Base-by-base conservation (phyloP, 2,797 vertebrate genomes). In the Hapalemur alaotrensis region DNA sequence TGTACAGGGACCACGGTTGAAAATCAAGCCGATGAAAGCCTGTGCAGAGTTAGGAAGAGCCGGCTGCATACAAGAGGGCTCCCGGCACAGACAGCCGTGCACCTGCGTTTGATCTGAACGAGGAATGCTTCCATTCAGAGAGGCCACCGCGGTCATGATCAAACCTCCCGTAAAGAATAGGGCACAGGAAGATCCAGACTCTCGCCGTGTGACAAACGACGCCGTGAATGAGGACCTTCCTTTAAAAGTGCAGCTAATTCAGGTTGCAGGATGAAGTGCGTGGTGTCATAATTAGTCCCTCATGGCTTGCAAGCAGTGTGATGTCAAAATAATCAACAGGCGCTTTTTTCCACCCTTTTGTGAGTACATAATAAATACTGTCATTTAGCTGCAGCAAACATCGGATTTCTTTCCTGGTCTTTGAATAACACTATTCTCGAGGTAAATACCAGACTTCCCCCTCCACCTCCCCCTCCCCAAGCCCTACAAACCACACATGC, bases 271-370 rank as follows among this genome's bases (percentile, higher is more conserved):
- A 98, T 98, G 97, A 98, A 98, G 97, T 96, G 93, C 97, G 97
- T 98, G 98, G 96, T 98, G 98, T 98, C 85, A 73, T 98, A 98
- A 99, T 98, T 98, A 98, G 98, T 98, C 98, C 97, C 98, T 98
- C 97, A 95, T 96, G 98, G 95, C 96, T 89, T 98, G 95, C 93
- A 97, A 98, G 98, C 97, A 98, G 98, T 97, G 98, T 98, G 98
- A 98, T 98, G 98, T 98, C 98, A 98, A 98, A 98, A 99, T 98
- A 98, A 98, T 98, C 98, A 98, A 97, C 97, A 98, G 97, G 93
- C 79, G 97, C 95, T 79, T 89, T 98, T 96, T 98, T 96, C 95
- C 95, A 97, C 97, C 84, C 69, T 20, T 95, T 98, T 96, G 97
- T 97, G 86, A 97, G 63, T 95, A 67, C 91, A 91, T 96, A 98